Evolutionary conservation across 1,140 invertebrate species (phyloP), one percentile per base, ranked within the genome.

Genomic region (Globodera rostochiensis): DNA sequence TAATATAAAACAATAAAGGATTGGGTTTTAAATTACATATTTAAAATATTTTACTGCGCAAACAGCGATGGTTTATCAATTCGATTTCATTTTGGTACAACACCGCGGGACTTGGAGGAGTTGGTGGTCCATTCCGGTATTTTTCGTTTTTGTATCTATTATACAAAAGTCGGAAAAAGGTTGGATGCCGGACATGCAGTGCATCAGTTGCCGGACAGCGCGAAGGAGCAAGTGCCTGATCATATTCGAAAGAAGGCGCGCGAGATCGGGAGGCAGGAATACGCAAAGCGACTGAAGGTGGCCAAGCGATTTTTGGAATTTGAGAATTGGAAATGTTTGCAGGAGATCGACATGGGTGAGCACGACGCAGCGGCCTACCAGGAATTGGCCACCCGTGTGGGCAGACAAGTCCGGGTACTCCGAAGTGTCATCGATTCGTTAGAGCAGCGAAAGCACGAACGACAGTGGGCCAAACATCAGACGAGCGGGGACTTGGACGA

Each of bases 401-500:
- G 93, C 15, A 93, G 92, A 80, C 94, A 95, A 91, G 94, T 95
- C 81, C 91, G 92, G 84, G 90, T 60, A 69, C 47, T 80, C 25
- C 87, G 93, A 49, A 89, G 92, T 50, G 92, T 93, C 0, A 92
- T 94, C 80, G 88, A 86, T 36, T 82, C 82, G 21, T 81, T 90
- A 49, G 94, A 98, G 91, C 95, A 96, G 0, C 96, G 96, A 91
- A 94, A 94, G 84, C 95, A 95, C 85, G 96, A 98, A 88, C 92
- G 96, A 9, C 94, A 96, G 85, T 98, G 97, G 96, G 92, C 93
- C 47, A 93, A 94, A 81, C 94, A 96, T 91, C 95, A 96, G 91
- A 96, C 95, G 0, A 93, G 94, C 73, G 97, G 97, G 0, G 97
- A 98, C 90, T 91, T 98, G 47, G 97, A 98, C 89, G 97, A 98